phyloP scores from a whole-genome alignment of 2,113 vertebrate genomes.

The Periophthalmodon schlosseri region DNA sequence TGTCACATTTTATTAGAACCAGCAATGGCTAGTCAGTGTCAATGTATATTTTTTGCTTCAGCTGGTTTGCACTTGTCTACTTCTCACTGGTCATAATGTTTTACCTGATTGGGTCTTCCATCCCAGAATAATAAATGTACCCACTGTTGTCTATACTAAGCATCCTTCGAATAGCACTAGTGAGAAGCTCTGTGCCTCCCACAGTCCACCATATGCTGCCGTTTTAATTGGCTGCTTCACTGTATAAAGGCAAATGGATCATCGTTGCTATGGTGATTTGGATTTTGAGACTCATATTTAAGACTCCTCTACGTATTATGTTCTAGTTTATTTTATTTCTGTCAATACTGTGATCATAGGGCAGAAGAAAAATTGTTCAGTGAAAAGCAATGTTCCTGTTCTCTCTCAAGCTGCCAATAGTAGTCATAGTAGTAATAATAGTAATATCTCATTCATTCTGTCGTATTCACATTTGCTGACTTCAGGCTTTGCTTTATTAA shows the following conservation, averaged over 20 bases:
- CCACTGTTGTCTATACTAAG: not conserved
- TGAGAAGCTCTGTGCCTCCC: slow-evolving; percentile 6
- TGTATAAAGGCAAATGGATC: slow-evolving; percentile 12
- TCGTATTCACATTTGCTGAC: slow-evolving; percentile 10
- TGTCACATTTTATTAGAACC: too few relatives aligned
- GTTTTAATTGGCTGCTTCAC: slow-evolving; percentile 21
- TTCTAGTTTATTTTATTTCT: not conserved
- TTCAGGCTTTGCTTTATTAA: not conserved
- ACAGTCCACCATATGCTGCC: slow-evolving; percentile 21
- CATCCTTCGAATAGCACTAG: not conserved
- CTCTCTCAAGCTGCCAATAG: not conserved
- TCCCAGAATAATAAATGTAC: not conserved
- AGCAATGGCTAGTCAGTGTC: too few relatives aligned
- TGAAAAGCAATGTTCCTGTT: not conserved
- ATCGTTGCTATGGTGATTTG: slow-evolving; percentile 25
- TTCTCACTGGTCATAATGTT: not conserved
- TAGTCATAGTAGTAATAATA: too few relatives aligned
- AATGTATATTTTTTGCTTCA: not conserved
- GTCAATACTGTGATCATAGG: not conserved
- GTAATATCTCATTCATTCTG: not conserved
- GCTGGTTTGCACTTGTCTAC: not conserved
- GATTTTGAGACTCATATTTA: not conserved
- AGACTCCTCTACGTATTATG: not conserved
- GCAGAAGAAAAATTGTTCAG: not conserved
- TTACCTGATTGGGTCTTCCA: not conserved